A percentile compares a stretch with the other conserved stretches of the same genome.
phyloP scores from a whole-genome alignment of 2,113 vertebrate species.

The Chaetura pelagica region DNA sequence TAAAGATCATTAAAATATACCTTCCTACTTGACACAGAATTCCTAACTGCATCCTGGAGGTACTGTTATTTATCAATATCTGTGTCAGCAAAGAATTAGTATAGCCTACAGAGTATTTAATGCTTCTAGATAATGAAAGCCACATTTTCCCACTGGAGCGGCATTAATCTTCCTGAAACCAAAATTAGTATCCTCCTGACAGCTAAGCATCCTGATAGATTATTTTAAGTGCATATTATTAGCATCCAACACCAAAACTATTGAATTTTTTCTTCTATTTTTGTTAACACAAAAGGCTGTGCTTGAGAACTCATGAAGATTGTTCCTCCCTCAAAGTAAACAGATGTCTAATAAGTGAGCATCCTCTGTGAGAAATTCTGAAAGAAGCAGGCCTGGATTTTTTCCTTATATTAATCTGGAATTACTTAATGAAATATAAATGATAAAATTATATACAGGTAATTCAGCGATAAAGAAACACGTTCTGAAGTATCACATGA shows the following conservation, averaged over 20 bases:
- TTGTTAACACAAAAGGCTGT: constrained; percentile 23
- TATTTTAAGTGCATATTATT: constrained; percentile 8
- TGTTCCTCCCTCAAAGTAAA: background rate
- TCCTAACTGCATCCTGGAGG: background rate
- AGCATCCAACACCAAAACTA: background rate
- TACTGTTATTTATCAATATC: background rate
- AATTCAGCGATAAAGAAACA: constrained; percentile 26
- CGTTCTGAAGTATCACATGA: background rate
- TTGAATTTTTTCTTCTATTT: background rate
- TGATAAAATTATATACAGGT: constrained; percentile 20
- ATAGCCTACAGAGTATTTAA: background rate
- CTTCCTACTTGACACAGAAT: background rate
- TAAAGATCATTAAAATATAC: constrained; percentile 1
- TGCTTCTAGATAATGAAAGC: background rate
- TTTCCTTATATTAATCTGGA: constrained; percentile 3
- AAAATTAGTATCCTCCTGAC: constrained; percentile 50
- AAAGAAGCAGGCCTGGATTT: background rate
- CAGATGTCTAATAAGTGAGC: constrained; percentile 3
- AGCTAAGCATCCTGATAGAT: constrained; percentile 33
- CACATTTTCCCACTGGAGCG: constrained; percentile 2
- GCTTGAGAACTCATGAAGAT: constrained; percentile 27
- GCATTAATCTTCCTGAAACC: constrained; percentile 33
- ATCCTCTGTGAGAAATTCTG: constrained; percentile 1
- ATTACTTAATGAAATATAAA: constrained; percentile 22
- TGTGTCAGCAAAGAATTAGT: background rate